These are phyloP conservation scores for Elymnias hypermnestra DNA, from an alignment of 1,140 invertebrate genomes.

Conservation along the genomic window DNA sequence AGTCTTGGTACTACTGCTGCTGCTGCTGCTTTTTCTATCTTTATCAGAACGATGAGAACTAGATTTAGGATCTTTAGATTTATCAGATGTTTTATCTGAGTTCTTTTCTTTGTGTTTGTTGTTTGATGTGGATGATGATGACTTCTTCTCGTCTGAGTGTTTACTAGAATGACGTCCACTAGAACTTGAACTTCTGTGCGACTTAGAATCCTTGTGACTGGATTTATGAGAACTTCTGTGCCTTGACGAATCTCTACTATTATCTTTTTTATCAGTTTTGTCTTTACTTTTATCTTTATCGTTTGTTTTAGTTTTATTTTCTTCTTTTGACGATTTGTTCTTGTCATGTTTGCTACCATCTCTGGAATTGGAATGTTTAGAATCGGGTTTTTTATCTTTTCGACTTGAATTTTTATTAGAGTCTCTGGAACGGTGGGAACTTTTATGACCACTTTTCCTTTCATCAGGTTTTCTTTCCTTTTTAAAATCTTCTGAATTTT, in stretches of 20 bases:
- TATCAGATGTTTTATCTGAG: slow-evolving; percentile 44
- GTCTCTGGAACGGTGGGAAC: slow-evolving; percentile 60
- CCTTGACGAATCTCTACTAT: slow-evolving; percentile 53
- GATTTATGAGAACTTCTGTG: slow-evolving; percentile 59
- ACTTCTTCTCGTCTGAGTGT: slow-evolving; percentile 52
- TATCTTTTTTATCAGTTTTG: slow-evolving; percentile 66
- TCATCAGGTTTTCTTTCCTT: slow-evolving; percentile 50
- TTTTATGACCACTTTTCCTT: slow-evolving; percentile 57
- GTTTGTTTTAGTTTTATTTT: slow-evolving; percentile 59
- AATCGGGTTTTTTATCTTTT: slow-evolving; percentile 67
- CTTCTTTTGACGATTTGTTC: slow-evolving; percentile 53
- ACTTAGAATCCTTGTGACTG: slow-evolving; percentile 59
- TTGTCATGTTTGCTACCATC: slow-evolving; percentile 57
- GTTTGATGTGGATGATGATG: slow-evolving; percentile 44
- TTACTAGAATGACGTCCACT: slow-evolving; percentile 62
- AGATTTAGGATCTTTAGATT: no score
- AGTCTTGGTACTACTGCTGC: slow-evolving; percentile 39
- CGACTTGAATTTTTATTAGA: slow-evolving; percentile 57
- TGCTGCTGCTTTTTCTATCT: slow-evolving; percentile 70
- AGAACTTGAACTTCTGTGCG: slow-evolving; percentile 59
- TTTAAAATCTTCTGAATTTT: slow-evolving; percentile 48
- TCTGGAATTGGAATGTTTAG: slow-evolving; percentile 59
- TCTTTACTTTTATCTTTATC: slow-evolving; percentile 60
- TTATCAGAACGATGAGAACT: no score
- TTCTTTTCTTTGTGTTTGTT: slow-evolving; percentile 50